Evolutionary conservation across 2,113 vertebrate species (phyloP), one percentile per base, ranked within the genome.

Genomic region (Brienomyrus longianalis): DNA sequence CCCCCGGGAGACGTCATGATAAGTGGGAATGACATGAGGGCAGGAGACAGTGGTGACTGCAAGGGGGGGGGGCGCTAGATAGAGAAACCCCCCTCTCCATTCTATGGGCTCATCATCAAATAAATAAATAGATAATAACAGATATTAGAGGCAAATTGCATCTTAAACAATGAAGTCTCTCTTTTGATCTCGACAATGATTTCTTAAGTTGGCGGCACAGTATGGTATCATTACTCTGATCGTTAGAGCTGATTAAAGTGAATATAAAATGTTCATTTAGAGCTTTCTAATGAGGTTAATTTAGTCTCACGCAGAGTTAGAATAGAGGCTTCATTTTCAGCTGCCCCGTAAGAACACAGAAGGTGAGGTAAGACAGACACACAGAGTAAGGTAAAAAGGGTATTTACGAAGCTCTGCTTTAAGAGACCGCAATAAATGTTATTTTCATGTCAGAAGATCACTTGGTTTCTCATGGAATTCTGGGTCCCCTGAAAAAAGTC

Each of bases 201-300:
- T 54, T 84, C 83, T 54, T 21, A 9, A 77, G 66, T 77, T 54
- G 88, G 31, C 43, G 48, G 70, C 74, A 89, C 70, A 52, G 27
- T 89, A n/a, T 66, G 50, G 10, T 39, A 54, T 31, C 51, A 87
- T 87, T 83, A n/a, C 87, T 70, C 43, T 66, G 23, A 50, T 87
- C 85, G 7, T 31, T 39, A n/a, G 5, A 54, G 50, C 43, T 47
- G 45, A 88, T 88, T 47, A 70, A 23, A 83, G 50, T 15, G n/a
- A 54, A 35, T 35, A 52, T 54, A 5, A 54, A 17, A 39, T 6
- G 27, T 56, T 52, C 74, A 89, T 56, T 52, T 39, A n/a, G 70
- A 83, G 48, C 50, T 4, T 48, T n/a, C 35, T 54, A 83, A 89
- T 89, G 74, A 89, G 51, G 74, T 89, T 88, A 89, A 89, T 52